Base-by-base conservation (phyloP, 2,888 invertebrate genomes). In the Diarsia brunnea region DNA sequence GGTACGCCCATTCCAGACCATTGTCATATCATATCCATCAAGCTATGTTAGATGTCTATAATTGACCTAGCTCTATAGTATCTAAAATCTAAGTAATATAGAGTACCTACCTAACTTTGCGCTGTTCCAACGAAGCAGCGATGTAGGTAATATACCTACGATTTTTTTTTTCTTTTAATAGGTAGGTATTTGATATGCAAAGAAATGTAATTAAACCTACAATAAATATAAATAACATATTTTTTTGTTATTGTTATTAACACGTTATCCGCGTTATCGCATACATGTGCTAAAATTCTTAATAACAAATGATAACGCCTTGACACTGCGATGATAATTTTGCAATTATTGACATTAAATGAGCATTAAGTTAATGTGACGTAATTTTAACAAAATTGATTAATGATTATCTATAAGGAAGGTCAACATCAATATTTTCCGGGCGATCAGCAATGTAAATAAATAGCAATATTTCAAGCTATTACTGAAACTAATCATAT, bases 251-350 rank as follows among this genome's bases (percentile, higher is more conserved):
- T 58, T 81, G 8, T 73, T 66, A 60, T 71, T 58, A 51, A 47
- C 72, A 27, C 61, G 31, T 68, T 72, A 81, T 69, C 55, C 14
- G 21, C 24, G 55, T 66, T 77, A 82, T 79, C 73, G 43, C 24
- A 66, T 79, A 78, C 78, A 76, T 81, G 74, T 73, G 74, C 74
- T 74, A 60, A 67, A 76, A 69, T 81, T 64, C 66, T 73, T 76
- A 83, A 75, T 77, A 72, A 72, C 63, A 58, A 38, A 38, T 16
- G 86, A 87, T 86, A 88, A 76, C 88, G 61, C 45, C 12, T 53
- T 85, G 86, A 86, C 86, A 76, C 73, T 14, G 45, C 2, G 60
- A 67, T 43, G 61, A 85, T 86, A 81, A 76, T 74, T 75, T 51
- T 63, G 78, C 66, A 76, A 75, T 73, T 68, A 71, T 77, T 82